Conservation (phyloP, 2,113 vertebrate species). For the Antennarius striatus region DNA sequence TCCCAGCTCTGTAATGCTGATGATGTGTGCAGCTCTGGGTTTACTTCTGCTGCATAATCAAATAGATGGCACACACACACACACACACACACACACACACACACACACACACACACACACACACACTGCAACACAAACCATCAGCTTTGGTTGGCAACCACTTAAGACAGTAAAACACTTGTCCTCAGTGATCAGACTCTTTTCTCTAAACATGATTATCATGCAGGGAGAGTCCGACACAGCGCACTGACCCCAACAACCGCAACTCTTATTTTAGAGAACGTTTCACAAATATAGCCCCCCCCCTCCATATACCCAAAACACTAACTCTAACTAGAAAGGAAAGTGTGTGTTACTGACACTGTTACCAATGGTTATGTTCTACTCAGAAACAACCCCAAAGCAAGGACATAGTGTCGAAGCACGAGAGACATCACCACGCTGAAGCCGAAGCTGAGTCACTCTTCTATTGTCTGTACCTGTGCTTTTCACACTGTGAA, state of each 20-base stretch:
- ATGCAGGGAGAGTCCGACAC: conserved; percentile 16
- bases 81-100: conserved; percentile 33
- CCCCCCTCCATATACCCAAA: no score
- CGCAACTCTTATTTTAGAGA: neutral
- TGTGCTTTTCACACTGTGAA: no score
- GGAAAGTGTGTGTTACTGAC: no score
- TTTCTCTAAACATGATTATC: conserved; percentile 23
- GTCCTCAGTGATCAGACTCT: conserved; percentile 30
- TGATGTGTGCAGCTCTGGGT: conserved; percentile 18
- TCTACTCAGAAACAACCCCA: no score
- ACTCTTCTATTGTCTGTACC: no score
- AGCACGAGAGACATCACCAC: no score
- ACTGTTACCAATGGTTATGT: no score
- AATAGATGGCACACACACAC: conserved; percentile 35
- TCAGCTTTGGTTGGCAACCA: conserved; percentile 9
- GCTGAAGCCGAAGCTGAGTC: no score
- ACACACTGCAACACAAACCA: neutral
- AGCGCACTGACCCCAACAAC: conserved; percentile 5
- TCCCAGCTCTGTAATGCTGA: conserved; percentile 29
- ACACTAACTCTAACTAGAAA: no score
- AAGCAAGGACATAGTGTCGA: no score
- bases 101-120: conserved; percentile 19
- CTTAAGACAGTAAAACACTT: conserved; percentile 37
- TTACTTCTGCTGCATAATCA: conserved; percentile 60
- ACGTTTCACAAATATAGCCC: no score